Evolutionary conservation across 2,797 vertebrate genomes (phyloP).

Genomic region (Ctenopoma multispine): DNA sequence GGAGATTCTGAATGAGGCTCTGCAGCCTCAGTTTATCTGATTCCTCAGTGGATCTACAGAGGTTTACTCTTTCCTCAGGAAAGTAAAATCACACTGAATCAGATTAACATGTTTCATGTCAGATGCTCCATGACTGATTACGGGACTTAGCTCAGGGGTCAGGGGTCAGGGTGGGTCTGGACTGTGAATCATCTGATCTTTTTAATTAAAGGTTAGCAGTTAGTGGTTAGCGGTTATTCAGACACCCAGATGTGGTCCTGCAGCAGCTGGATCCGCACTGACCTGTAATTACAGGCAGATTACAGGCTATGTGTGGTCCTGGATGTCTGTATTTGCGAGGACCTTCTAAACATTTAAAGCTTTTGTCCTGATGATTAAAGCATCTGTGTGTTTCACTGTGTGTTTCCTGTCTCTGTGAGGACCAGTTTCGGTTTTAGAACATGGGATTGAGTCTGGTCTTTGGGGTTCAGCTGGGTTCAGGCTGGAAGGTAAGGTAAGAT

Average conservation of each 20-base stretch:
- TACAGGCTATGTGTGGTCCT: conserved; percentile 39
- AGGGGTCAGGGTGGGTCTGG: conserved; percentile 2
- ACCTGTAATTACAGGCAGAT: conserved; percentile 59
- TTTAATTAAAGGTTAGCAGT: conserved; percentile 45
- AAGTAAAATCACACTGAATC: neutral
- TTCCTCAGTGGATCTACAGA: neutral
- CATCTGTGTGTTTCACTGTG: neutral
- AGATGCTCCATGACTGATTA: neutral
- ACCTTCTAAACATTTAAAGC: conserved; percentile 27
- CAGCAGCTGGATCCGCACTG: conserved; percentile 41
- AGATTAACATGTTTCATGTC: neutral
- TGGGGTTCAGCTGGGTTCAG: too few species aligned
- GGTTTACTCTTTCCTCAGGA: neutral
- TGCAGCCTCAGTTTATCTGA: neutral
- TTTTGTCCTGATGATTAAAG: conserved; percentile 27
- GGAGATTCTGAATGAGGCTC: neutral
- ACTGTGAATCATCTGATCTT: neutral
- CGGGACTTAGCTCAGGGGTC: neutral
- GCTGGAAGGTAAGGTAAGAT: too few species aligned
- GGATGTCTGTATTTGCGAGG: conserved; percentile 23
- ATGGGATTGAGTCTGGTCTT: too few species aligned
- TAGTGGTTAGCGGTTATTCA: conserved; percentile 33
- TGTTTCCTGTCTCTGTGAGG: neutral
- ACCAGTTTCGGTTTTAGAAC: neutral
- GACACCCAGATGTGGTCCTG: conserved; percentile 36